These are phyloP conservation scores for Leucania comma DNA, from an alignment of 2,888 invertebrate genomes.

Conservation along the genomic window DNA sequence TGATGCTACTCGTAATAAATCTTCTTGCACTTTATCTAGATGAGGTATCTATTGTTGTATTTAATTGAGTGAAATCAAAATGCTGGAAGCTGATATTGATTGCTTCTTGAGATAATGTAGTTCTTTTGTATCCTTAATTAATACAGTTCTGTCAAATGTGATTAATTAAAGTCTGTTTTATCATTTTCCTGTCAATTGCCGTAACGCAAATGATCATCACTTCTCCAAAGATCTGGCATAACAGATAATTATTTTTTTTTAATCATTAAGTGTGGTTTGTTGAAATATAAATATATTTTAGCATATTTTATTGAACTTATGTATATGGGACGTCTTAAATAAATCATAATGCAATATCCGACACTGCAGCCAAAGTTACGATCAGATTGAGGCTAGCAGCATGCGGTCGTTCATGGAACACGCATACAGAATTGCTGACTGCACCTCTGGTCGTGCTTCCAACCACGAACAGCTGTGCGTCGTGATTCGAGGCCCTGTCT, in stretches of 20 bases:
- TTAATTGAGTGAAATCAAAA: constrained; percentile 45
- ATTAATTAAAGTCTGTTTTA: constrained; percentile 8
- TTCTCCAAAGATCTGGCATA: neutral
- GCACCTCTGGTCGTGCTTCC: constrained; percentile 39
- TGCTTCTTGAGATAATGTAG: constrained; percentile 27
- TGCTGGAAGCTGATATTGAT: constrained; percentile 33
- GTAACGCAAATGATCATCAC: neutral
- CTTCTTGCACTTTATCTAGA: constrained; percentile 29
- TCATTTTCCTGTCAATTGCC: neutral
- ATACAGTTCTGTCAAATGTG: neutral
- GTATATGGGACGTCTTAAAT: neutral
- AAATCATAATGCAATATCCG: constrained; percentile 21
- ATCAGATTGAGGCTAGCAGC: constrained; percentile 29
- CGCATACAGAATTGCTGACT: constrained; percentile 40
- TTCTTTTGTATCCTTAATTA: constrained; percentile 12
- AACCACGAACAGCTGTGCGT: constrained; percentile 33
- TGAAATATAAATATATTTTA: neutral
- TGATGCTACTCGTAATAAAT: constrained; percentile 38
- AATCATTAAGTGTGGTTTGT: neutral
- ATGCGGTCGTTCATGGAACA: constrained; percentile 36
- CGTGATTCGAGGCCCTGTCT: constrained; percentile 33
- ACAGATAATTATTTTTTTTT: neutral
- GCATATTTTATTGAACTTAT: too few relatives aligned
- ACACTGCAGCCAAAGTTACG: constrained; percentile 13
- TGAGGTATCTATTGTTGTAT: constrained; percentile 36